phyloP scores from a whole-genome alignment of 2,888 invertebrate genomes.

The Antitype chi region DNA sequence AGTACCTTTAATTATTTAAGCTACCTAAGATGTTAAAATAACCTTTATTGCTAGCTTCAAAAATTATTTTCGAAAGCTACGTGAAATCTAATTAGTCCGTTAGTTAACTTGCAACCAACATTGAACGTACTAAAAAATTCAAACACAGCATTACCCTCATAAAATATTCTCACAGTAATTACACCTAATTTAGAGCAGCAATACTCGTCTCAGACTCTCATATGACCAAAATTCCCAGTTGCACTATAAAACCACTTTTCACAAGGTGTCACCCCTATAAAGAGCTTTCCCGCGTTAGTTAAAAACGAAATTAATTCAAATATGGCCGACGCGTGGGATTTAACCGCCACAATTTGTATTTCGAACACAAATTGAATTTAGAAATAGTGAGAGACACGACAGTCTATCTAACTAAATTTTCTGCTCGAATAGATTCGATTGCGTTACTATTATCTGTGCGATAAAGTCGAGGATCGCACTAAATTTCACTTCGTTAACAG shows the following conservation, averaged over 20 bases:
- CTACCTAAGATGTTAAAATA: neutral
- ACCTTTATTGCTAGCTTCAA: neutral
- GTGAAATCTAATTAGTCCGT: neutral
- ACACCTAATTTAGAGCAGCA: slow-evolving; percentile 65
- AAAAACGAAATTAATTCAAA: slow-evolving; percentile 85
- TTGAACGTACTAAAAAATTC: slow-evolving; percentile 42
- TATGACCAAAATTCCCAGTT: slow-evolving; percentile 70
- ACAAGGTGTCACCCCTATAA: slow-evolving; percentile 76
- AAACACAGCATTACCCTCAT: slow-evolving; percentile 52
- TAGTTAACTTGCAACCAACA: slow-evolving; percentile 21
- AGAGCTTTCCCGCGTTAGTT: slow-evolving; percentile 83
- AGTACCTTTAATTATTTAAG: neutral
- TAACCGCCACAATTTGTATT: slow-evolving; percentile 84
- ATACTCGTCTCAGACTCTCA: slow-evolving; percentile 62
- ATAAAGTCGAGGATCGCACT: slow-evolving; percentile 70
- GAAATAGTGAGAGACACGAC: slow-evolving; percentile 79
- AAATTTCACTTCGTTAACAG: slow-evolving; percentile 65
- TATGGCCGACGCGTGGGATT: slow-evolving; percentile 82
- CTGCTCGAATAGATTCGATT: slow-evolving; percentile 69
- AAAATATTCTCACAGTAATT: slow-evolving; percentile 69
- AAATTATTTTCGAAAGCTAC: neutral
- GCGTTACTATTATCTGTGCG: slow-evolving; percentile 68
- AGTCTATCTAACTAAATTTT: slow-evolving; percentile 77
- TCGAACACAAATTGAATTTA: slow-evolving; percentile 85
- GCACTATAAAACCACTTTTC: slow-evolving; percentile 76